These are phyloP conservation scores for Margaritifera margaritifera DNA, from an alignment of 2,888 invertebrate genomes.

Conservation along the genomic window DNA sequence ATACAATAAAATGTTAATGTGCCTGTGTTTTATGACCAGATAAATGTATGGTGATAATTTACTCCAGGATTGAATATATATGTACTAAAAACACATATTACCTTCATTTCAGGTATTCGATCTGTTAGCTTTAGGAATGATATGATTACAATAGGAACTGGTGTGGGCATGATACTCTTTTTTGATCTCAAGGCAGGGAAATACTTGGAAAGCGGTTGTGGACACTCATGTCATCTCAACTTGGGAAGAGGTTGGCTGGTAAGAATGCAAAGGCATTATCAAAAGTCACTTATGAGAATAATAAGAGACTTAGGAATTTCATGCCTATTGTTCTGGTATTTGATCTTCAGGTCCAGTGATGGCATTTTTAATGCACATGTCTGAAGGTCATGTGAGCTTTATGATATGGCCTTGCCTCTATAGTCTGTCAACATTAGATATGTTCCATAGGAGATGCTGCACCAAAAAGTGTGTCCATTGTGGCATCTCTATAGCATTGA, in stretches of 20 bases:
- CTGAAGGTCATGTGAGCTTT: too few relatives aligned
- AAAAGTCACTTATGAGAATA: not conserved
- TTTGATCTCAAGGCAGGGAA: slow-evolving; percentile 93
- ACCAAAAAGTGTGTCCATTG: too few relatives aligned
- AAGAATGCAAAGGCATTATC: slow-evolving; percentile 23
- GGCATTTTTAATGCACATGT: too few relatives aligned
- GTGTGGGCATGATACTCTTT: slow-evolving; percentile 92
- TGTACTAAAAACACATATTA: not conserved
- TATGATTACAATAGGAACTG: slow-evolving; percentile 93
- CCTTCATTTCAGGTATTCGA: slow-evolving; percentile 77
- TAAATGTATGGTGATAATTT: too few relatives aligned
- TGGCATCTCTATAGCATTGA: too few relatives aligned
- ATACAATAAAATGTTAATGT: too few relatives aligned
- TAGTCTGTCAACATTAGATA: too few relatives aligned
- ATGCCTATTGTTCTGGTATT: not conserved
- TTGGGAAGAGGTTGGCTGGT: slow-evolving; percentile 70
- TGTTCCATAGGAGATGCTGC: too few relatives aligned
- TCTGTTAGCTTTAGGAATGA: slow-evolving; percentile 93
- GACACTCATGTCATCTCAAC: slow-evolving; percentile 58
- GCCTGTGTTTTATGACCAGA: too few relatives aligned
- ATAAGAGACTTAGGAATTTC: not conserved
- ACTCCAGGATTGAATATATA: too few relatives aligned
- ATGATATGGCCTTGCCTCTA: too few relatives aligned
- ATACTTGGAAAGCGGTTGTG: slow-evolving; percentile 84
- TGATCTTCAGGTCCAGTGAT: not conserved